Percentiles rank a stretch among this genome's conserved stretches.
Evolutionary conservation across 2,113 vertebrate genomes (phyloP).

Genomic region (Megaceryle maxima): DNA sequence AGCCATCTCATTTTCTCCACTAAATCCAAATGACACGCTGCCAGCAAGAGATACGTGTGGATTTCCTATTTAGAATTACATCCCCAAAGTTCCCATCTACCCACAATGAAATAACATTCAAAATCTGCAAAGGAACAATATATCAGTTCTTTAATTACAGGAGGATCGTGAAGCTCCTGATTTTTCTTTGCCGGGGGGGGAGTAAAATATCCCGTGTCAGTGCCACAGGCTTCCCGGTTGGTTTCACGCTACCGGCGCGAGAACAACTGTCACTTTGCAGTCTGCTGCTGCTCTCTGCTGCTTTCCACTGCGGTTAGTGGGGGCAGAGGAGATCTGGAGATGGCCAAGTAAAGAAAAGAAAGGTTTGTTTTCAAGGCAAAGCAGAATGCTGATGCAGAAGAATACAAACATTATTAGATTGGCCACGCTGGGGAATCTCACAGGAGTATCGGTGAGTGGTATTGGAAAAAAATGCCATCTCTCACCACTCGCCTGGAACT

Average conservation of each 20-base stretch:
- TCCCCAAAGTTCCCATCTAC: not conserved
- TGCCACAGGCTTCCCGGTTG: not conserved
- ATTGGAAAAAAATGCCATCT: not conserved
- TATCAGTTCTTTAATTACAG: not conserved
- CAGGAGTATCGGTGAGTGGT: not conserved
- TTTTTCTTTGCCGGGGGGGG: not conserved
- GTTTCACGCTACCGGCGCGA: not conserved
- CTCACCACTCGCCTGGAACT: not conserved
- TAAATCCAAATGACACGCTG: not conserved
- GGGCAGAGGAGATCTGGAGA: not conserved
- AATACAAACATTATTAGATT: not conserved
- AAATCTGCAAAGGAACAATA: not conserved
- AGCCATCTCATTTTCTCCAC: not conserved
- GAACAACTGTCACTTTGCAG: not conserved
- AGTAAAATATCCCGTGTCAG: not conserved
- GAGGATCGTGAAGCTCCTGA: not conserved
- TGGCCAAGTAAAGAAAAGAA: not conserved
- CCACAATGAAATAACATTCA: not conserved
- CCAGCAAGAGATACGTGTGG: not conserved
- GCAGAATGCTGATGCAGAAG: not conserved
- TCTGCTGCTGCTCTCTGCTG: slow-evolving; percentile 70
- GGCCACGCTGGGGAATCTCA: not conserved
- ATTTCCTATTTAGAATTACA: not conserved
- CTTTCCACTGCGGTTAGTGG: not conserved
- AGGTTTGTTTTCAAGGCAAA: not conserved